Evolutionary conservation across 1,140 invertebrate genomes (phyloP).

Genomic region (Listronotus oregonensis): DNA sequence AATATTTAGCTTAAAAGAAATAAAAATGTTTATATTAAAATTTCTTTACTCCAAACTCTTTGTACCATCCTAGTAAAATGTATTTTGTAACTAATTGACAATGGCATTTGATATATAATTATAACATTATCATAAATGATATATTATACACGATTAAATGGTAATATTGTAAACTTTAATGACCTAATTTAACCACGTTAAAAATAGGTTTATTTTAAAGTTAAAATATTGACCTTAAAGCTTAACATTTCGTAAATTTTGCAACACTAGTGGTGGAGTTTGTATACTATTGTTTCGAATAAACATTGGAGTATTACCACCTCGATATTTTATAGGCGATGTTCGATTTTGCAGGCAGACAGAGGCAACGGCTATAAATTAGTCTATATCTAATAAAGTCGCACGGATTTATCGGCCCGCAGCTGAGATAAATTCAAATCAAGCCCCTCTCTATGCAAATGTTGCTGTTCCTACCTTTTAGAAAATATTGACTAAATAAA

Average conservation of each 20-base stretch:
- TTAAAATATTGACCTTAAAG: not conserved
- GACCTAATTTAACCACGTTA: no score
- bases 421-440: conserved; percentile 52
- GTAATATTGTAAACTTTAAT: no score
- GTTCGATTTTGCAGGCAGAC: conserved; percentile 46
- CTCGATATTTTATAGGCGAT: conserved; percentile 51
- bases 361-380: conserved; percentile 54
- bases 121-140: no score
- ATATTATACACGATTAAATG: no score
- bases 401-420: conserved; percentile 53
- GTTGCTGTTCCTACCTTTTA: not conserved
- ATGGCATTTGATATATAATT: no score
- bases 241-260: conserved; percentile 12
- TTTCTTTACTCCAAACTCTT: no score
- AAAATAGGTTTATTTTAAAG: not conserved
- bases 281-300: conserved; percentile 32
- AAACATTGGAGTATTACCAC: conserved; percentile 38
- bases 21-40: no score
- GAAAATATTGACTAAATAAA: no score
- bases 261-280: not conserved
- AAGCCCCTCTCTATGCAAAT: conserved; percentile 49
- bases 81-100: no score
- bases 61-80: no score
- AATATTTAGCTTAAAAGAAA: no score
- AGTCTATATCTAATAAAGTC: conserved; percentile 57